A percentile compares a stretch with the other conserved stretches of the same genome.
Evolutionary conservation across 2,797 vertebrate genomes (phyloP).

Genomic region (Dallia pectoralis): DNA sequence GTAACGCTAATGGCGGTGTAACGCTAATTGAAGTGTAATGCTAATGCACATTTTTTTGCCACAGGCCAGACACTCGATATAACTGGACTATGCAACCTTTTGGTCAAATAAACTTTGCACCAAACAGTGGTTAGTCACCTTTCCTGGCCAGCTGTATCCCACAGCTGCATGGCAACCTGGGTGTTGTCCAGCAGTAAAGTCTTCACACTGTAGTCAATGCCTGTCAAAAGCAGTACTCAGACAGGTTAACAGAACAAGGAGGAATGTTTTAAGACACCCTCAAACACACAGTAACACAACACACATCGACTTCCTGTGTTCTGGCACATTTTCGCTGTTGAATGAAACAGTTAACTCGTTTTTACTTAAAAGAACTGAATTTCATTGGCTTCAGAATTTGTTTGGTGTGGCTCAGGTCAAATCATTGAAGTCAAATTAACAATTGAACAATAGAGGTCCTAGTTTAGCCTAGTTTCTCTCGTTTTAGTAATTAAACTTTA

Average conservation of each 20-base stretch:
- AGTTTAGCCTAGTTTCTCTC: constrained; percentile 4
- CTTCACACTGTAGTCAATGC: constrained; percentile 91
- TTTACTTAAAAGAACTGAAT: too few species aligned
- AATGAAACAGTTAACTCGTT: too few species aligned
- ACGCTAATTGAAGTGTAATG: too few species aligned
- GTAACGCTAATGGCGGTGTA: too few species aligned
- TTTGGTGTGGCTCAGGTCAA: background rate
- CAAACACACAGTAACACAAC: background rate
- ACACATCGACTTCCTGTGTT: too few species aligned
- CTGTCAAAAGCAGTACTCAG: constrained; percentile 55
- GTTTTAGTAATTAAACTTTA: background rate
- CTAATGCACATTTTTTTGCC: background rate
- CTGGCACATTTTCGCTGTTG: too few species aligned
- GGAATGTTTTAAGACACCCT: background rate
- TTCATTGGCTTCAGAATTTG: too few species aligned
- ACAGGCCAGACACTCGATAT: too few species aligned
- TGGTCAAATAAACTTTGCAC: background rate
- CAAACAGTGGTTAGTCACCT: constrained; percentile 64
- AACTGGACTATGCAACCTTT: background rate
- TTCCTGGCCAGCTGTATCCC: constrained; percentile 96
- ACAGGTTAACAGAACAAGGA: background rate
- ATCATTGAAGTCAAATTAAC: background rate
- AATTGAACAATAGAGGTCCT: constrained; percentile 37
- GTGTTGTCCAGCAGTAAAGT: constrained; percentile 80
- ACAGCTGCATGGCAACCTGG: constrained; percentile 87